Conservation (phyloP, 1,140 invertebrate species). For the Melitaea cinxia region DNA sequence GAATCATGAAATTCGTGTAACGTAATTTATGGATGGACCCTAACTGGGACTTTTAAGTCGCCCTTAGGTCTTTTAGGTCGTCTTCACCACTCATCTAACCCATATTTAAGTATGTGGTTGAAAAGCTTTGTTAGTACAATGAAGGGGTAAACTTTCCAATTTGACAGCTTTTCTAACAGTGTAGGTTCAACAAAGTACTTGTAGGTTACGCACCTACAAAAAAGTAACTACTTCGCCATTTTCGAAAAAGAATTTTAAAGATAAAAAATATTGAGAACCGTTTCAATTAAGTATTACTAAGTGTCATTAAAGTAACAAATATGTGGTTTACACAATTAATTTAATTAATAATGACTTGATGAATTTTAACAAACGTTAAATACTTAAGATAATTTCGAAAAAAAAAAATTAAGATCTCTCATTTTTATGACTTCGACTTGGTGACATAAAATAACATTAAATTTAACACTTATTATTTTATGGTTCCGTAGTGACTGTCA, state of each 20-base stretch:
- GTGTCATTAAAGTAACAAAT: slow-evolving; percentile 4
- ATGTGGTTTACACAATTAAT: background rate
- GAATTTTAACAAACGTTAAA: slow-evolving; percentile 6
- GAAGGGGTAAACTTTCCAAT: no score
- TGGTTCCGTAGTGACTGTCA: background rate
- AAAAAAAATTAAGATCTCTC: background rate
- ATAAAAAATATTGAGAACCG: background rate
- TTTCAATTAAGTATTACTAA: background rate
- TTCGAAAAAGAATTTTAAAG: background rate
- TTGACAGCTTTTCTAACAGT: no score
- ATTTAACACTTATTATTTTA: background rate
- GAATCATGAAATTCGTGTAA: no score
- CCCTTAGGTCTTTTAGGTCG: no score
- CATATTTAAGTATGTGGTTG: no score
- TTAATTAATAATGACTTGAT: background rate
- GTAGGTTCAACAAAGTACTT: no score
- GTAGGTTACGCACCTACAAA: background rate
- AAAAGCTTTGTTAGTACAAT: no score
- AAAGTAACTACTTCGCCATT: background rate
- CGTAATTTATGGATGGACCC: no score
- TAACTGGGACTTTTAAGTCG: no score
- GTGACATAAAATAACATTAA: background rate
- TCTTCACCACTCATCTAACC: no score
- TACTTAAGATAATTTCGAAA: background rate
- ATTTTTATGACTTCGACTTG: background rate